Percentiles rank a stretch among this genome's conserved stretches.
Evolutionary conservation across 2,797 vertebrate species (phyloP).

Genomic region (Sorex maritimensis): DNA sequence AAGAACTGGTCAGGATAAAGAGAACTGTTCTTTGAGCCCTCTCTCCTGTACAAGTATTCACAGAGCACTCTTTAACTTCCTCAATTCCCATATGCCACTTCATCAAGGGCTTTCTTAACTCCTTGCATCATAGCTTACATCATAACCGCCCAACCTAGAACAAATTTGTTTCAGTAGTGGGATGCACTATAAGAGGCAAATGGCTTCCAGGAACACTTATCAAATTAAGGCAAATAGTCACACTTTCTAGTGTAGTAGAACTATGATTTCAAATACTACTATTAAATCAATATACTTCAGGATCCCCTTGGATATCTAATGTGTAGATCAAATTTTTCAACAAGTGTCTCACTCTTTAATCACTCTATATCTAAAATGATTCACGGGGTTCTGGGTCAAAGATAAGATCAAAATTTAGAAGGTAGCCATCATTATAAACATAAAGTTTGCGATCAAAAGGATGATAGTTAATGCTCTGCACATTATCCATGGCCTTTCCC

Average conservation of each 20-base stretch:
- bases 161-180: neutral
- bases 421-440: conserved; percentile 90
- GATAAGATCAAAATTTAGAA: conserved; percentile 86
- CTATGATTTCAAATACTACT: conserved; percentile 30
- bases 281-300: neutral
- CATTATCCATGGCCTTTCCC: conserved; percentile 88
- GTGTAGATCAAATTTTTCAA: conserved; percentile 29
- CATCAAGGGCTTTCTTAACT: neutral
- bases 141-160: neutral
- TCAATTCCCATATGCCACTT: conserved; percentile 49
- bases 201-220: neutral
- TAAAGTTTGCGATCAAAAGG: conserved; percentile 91
- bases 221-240: conserved; percentile 27
- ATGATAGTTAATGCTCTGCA: conserved; percentile 91
- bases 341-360: conserved; percentile 15
- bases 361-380: neutral
- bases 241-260: neutral
- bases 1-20: neutral
- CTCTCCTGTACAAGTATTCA: neutral
- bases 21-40: neutral
- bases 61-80: conserved; percentile 15
- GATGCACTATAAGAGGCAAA: conserved; percentile 4
- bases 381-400: conserved; percentile 69
- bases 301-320: neutral
- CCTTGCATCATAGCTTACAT: neutral